Percentiles rank a stretch among this genome's conserved stretches.
Conservation (phyloP, 2,797 vertebrate genomes). For the Pampus argenteus region DNA sequence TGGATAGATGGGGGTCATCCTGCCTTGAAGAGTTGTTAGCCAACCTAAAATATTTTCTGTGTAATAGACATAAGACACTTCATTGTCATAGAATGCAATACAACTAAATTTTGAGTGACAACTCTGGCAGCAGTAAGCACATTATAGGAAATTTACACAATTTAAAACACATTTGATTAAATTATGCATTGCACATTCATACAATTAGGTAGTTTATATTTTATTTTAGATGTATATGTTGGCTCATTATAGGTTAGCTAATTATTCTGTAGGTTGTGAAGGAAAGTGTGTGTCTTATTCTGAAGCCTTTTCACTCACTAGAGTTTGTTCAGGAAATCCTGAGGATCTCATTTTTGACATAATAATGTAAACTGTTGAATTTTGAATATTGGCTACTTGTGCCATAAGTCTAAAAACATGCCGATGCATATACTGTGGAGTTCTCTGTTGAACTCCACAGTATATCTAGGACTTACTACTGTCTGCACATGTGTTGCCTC, state of each 20-base stretch:
- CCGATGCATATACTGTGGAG: too few relatives aligned
- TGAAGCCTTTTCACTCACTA: not conserved
- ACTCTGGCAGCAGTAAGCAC: too few relatives aligned
- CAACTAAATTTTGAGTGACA: too few relatives aligned
- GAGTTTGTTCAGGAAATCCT: not conserved
- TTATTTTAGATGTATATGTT: too few relatives aligned
- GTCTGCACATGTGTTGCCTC: conserved; percentile 10
- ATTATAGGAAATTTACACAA: too few relatives aligned
- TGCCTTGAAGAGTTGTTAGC: not conserved
- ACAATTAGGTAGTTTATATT: too few relatives aligned
- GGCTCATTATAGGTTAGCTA: too few relatives aligned
- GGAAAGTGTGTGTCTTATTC: not conserved
- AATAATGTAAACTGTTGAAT: not conserved
- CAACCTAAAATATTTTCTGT: not conserved
- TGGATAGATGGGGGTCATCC: not conserved
- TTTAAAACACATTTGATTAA: too few relatives aligned
- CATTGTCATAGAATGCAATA: too few relatives aligned
- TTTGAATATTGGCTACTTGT: not conserved
- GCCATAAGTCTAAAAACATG: not conserved
- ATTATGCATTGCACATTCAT: too few relatives aligned
- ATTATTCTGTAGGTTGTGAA: too few relatives aligned
- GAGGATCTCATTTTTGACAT: not conserved
- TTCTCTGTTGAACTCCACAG: conserved; percentile 16
- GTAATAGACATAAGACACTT: too few relatives aligned
- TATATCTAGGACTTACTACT: conserved; percentile 7